A percentile compares a stretch with the other conserved stretches of the same genome.
These are phyloP conservation scores for Nomada ruficornis DNA, from an alignment of 2,888 invertebrate genomes.

Conservation along the genomic window DNA sequence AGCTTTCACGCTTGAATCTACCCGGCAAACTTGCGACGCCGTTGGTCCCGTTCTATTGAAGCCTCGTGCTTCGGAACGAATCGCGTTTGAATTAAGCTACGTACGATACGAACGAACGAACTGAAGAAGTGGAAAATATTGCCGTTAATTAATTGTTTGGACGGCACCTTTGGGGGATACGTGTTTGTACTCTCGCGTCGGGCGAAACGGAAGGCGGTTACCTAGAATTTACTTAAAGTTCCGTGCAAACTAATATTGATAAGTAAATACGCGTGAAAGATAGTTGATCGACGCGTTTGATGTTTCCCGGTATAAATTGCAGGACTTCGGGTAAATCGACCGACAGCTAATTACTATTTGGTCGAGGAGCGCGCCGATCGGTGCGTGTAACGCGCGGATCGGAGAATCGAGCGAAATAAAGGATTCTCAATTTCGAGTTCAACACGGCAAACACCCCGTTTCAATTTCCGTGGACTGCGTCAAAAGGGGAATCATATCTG, in stretches of 20 bases:
- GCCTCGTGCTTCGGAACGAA: neutral
- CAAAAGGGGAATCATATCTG: slow-evolving; percentile 49
- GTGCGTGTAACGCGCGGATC: neutral
- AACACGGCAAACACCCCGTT: neutral
- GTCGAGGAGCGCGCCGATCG: neutral
- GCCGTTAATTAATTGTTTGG: neutral
- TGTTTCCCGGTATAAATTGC: slow-evolving; percentile 31
- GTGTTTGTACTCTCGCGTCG: neutral
- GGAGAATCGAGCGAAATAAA: neutral
- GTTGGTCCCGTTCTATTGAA: neutral
- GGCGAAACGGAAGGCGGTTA: neutral
- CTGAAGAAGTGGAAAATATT: too few species aligned
- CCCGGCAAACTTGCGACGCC: slow-evolving; percentile 4
- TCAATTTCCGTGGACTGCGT: slow-evolving; percentile 34
- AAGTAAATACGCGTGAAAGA: slow-evolving; percentile 34
- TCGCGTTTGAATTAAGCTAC: neutral
- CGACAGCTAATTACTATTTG: slow-evolving; percentile 55
- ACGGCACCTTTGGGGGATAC: too few species aligned
- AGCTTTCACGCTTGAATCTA: slow-evolving; percentile 28
- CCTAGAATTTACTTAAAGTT: neutral
- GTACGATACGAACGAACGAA: neutral
- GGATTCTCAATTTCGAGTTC: neutral
- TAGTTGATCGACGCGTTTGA: slow-evolving; percentile 46
- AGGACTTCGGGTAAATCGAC: slow-evolving; percentile 40
- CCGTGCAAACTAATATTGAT: slow-evolving; percentile 34